A percentile compares a stretch with the other conserved stretches of the same genome.
Conservation (phyloP, 2,888 invertebrate genomes). For the Pomacea canaliculata region DNA sequence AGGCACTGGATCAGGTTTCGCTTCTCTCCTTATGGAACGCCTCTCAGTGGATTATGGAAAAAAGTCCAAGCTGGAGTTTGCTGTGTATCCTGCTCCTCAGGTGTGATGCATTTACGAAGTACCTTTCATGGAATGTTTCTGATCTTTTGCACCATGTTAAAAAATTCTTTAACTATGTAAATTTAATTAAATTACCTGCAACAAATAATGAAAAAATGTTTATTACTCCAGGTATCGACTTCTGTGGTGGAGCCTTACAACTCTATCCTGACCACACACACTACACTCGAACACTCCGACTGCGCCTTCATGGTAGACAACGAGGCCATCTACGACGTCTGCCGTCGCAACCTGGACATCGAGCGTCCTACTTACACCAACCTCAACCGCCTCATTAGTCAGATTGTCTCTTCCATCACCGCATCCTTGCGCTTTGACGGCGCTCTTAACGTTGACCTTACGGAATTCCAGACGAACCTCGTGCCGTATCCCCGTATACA, state of each 20-base stretch:
- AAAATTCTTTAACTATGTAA: too few relatives aligned
- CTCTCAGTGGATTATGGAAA: too few relatives aligned
- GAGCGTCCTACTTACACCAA: not conserved
- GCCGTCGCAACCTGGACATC: not conserved
- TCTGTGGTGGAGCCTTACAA: not conserved
- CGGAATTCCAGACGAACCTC: slow-evolving; percentile 28
- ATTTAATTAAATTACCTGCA: too few relatives aligned
- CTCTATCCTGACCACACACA: not conserved
- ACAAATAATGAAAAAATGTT: too few relatives aligned
- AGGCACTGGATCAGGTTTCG: too few relatives aligned
- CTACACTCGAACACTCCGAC: not conserved
- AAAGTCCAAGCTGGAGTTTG: too few relatives aligned
- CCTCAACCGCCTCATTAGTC: not conserved
- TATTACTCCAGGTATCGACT: not conserved
- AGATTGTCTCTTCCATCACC: slow-evolving; percentile 24
- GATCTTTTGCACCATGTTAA: too few relatives aligned
- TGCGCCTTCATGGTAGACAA: slow-evolving; percentile 3
- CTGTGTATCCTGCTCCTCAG: too few relatives aligned
- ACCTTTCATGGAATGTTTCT: too few relatives aligned
- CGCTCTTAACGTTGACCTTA: slow-evolving; percentile 21
- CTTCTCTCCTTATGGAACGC: too few relatives aligned
- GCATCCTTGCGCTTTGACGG: slow-evolving; percentile 24
- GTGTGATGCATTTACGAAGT: too few relatives aligned
- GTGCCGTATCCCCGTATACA: slow-evolving; percentile 29
- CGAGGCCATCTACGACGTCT: slow-evolving; percentile 1